phyloP scores from a whole-genome alignment of 2,797 vertebrate genomes.

The Salmo trutta region DNA sequence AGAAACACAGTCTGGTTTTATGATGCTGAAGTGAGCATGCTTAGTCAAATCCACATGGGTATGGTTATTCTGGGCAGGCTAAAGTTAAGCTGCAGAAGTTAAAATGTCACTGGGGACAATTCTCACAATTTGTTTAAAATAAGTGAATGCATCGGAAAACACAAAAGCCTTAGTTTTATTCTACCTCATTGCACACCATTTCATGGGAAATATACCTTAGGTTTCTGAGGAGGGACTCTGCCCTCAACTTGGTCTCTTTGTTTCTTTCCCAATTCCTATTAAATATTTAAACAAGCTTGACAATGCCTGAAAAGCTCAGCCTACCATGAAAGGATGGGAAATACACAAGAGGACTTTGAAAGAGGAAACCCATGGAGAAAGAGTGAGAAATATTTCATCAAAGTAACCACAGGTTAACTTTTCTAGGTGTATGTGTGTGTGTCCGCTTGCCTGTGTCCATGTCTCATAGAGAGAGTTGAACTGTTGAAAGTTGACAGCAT shows the following conservation, averaged over 20 bases:
- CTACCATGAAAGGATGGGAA: conserved; percentile 68
- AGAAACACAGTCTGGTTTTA: conserved; percentile 32
- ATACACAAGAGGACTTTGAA: conserved; percentile 58
- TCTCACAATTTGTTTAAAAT: conserved; percentile 53
- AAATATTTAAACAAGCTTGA: conserved; percentile 76
- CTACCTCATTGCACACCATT: conserved; percentile 64
- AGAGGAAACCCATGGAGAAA: conserved; percentile 47
- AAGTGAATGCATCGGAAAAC: conserved; percentile 51
- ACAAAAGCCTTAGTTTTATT: conserved; percentile 59
- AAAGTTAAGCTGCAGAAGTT: conserved; percentile 31
- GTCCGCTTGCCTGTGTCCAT: neutral
- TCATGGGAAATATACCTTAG: conserved; percentile 70
- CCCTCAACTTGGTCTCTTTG: conserved; percentile 60
- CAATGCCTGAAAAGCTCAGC: conserved; percentile 71
- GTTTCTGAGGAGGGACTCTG: conserved; percentile 58
- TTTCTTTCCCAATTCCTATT: conserved; percentile 60
- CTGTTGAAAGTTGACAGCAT: conserved; percentile 15
- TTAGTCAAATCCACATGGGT: conserved; percentile 54
- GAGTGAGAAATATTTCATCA: conserved; percentile 34
- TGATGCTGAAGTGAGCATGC: conserved; percentile 37
- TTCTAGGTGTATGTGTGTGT: neutral
- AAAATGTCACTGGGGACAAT: conserved; percentile 41
- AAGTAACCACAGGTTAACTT: conserved; percentile 20
- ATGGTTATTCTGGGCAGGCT: conserved; percentile 53
- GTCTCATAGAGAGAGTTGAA: conserved; percentile 16